A percentile compares a stretch with the other conserved stretches of the same genome.
These are phyloP conservation scores for Cichlasoma orientale DNA, from an alignment of 2,797 vertebrate species.

Conservation along the genomic window DNA sequence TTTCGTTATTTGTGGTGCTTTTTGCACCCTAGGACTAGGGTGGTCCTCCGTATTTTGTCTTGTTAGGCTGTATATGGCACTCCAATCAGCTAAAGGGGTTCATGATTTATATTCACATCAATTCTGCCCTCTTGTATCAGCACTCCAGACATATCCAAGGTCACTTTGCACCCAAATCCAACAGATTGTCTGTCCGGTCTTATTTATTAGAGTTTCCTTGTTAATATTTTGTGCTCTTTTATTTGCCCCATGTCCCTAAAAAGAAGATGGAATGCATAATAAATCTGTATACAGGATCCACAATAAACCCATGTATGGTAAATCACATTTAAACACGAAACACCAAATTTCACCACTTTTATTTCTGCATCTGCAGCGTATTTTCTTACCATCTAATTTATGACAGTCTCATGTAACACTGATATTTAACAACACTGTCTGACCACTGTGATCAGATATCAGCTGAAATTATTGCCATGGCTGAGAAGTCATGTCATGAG, in stretches of 20 bases:
- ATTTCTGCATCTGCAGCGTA: background rate
- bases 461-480: background rate
- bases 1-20: slow-evolving; percentile 61
- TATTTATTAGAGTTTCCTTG: slow-evolving; percentile 28
- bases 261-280: background rate
- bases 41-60: slow-evolving; percentile 54
- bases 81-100: slow-evolving; percentile 71
- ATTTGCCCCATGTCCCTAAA: background rate
- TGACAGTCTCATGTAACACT: background rate
- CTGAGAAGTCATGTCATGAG: background rate
- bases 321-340: background rate
- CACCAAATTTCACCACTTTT: background rate
- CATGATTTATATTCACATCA: slow-evolving; percentile 74
- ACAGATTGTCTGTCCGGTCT: slow-evolving; percentile 43
- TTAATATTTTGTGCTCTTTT: slow-evolving; percentile 13
- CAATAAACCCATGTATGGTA: background rate
- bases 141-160: slow-evolving; percentile 62
- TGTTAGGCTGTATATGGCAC: slow-evolving; percentile 49
- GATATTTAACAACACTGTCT: background rate
- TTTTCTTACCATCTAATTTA: background rate
- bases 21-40: slow-evolving; percentile 23
- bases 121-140: slow-evolving; percentile 30
- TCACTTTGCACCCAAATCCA: slow-evolving; percentile 55
- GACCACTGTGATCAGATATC: background rate
- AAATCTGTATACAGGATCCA: background rate